These are phyloP conservation scores for Thaumatotibia leucotreta DNA, from an alignment of 1,140 invertebrate species.

Conservation along the genomic window DNA sequence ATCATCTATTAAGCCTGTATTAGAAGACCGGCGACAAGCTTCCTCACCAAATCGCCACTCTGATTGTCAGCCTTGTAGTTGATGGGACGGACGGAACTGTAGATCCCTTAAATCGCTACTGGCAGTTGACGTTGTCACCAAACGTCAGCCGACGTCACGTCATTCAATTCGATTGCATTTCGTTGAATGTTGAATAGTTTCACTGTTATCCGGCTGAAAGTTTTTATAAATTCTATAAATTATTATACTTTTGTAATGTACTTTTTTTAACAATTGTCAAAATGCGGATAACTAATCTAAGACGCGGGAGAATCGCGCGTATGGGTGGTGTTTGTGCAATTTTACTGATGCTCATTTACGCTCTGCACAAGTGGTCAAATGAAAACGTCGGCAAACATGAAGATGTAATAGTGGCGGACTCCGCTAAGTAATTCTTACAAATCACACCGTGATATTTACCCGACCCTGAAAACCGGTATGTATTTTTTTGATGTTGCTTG, in stretches of 20 bases:
- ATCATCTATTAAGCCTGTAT: too few species aligned
- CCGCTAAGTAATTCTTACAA: slow-evolving; percentile 43
- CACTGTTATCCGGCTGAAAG: neutral
- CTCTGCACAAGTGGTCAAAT: slow-evolving; percentile 55
- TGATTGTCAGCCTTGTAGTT: too few species aligned
- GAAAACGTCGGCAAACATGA: slow-evolving; percentile 32
- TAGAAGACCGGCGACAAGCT: too few species aligned
- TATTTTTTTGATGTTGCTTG: neutral
- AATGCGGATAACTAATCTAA: slow-evolving; percentile 68
- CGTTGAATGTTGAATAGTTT: slow-evolving; percentile 6
- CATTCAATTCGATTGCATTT: slow-evolving; percentile 3
- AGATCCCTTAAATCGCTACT: too few species aligned
- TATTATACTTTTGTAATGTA: slow-evolving; percentile 28
- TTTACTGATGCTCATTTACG: slow-evolving; percentile 56
- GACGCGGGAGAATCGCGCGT: slow-evolving; percentile 60
- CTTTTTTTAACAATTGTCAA: slow-evolving; percentile 20
- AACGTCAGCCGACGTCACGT: slow-evolving; percentile 21
- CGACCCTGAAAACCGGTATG: slow-evolving; percentile 44
- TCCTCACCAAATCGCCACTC: too few species aligned
- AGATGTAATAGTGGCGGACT: slow-evolving; percentile 31
- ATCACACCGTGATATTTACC: slow-evolving; percentile 58
- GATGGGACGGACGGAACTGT: too few species aligned
- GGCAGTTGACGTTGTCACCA: slow-evolving; percentile 6
- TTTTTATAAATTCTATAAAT: slow-evolving; percentile 3
- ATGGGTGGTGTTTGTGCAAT: slow-evolving; percentile 45